Evolutionary conservation across 2,888 invertebrate species (phyloP).

Genomic region (Gerosis bhagava): DNA sequence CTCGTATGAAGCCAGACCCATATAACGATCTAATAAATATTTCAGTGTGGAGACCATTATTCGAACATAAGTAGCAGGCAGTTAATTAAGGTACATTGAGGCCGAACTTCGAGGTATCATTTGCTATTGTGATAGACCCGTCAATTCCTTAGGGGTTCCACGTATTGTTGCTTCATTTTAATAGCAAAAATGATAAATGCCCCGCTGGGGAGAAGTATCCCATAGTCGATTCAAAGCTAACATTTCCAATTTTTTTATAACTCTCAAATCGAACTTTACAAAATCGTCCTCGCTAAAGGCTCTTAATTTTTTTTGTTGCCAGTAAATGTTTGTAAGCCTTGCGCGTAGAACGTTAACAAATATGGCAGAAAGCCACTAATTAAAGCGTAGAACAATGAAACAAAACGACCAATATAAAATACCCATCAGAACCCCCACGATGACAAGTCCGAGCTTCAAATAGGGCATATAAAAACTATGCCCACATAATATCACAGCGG

Average conservation of each 20-base stretch:
- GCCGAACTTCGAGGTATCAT: constrained; percentile 73
- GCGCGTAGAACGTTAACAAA: constrained; percentile 44
- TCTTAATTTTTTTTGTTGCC: constrained; percentile 15
- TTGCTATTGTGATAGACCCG: constrained; percentile 76
- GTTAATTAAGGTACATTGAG: constrained; percentile 78
- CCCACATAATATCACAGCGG: constrained; percentile 59
- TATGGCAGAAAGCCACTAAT: constrained; percentile 69
- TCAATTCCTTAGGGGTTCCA: constrained; percentile 71
- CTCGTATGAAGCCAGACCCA: no score
- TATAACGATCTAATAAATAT: constrained; percentile 38
- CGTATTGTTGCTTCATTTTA: constrained; percentile 68
- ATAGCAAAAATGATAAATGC: constrained; percentile 81
- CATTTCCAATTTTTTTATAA: constrained; percentile 28
- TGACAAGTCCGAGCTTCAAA: constrained; percentile 41
- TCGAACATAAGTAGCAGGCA: constrained; percentile 65
- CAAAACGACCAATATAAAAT: constrained; percentile 58
- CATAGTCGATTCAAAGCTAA: constrained; percentile 44
- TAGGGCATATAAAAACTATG: constrained; percentile 59
- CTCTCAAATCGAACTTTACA: constrained; percentile 11
- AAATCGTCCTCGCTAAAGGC: constrained; percentile 11
- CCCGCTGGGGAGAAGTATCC: constrained; percentile 54
- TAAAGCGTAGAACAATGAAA: constrained; percentile 66
- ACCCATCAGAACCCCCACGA: constrained; percentile 72
- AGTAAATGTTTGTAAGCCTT: constrained; percentile 32
- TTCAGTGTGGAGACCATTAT: constrained; percentile 56